phyloP scores from a whole-genome alignment of 2,888 invertebrate species.

The Mesorhabditis sp. region DNA sequence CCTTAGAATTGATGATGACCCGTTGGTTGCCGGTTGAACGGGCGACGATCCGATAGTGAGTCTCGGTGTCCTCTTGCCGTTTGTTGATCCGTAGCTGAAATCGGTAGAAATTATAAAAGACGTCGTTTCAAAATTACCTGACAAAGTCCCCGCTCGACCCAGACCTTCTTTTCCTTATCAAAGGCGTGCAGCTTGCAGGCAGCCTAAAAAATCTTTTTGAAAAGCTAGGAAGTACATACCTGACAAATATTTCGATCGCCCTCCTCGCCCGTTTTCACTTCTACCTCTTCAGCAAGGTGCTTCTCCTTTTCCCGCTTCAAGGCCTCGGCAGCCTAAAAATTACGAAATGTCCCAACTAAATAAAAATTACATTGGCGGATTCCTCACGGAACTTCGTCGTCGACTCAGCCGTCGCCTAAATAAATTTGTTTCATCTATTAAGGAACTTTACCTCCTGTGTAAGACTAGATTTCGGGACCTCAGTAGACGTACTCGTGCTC shows the following conservation, averaged over 20 bases:
- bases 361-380: constrained; percentile 7
- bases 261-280: constrained; percentile 51
- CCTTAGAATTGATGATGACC: constrained; percentile 50
- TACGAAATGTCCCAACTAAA: not conserved
- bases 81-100: constrained; percentile 25
- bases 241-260: constrained; percentile 40
- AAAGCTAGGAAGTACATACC: constrained; percentile 17
- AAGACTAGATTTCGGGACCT: not conserved
- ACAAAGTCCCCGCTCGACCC: constrained; percentile 48
- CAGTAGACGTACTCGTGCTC: not conserved
- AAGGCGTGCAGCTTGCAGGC: constrained; percentile 51
- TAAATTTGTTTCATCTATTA: not conserved
- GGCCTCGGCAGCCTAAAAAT: not conserved
- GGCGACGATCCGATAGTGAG: constrained; percentile 41
- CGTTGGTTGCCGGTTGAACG: constrained; percentile 49
- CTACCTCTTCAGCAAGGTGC: constrained; percentile 32
- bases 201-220: constrained; percentile 28
- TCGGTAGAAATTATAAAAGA: not conserved
- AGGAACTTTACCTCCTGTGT: not conserved
- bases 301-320: constrained; percentile 22
- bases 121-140: constrained; percentile 13
- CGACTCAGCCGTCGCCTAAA: constrained; percentile 6
- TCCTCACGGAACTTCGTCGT: constrained; percentile 13
- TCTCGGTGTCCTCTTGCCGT: constrained; percentile 19
- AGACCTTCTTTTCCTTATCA: constrained; percentile 39